A percentile compares a stretch with the other conserved stretches of the same genome.
These are phyloP conservation scores for Drusus annulatus DNA, from an alignment of 1,140 invertebrate species.

Conservation along the genomic window DNA sequence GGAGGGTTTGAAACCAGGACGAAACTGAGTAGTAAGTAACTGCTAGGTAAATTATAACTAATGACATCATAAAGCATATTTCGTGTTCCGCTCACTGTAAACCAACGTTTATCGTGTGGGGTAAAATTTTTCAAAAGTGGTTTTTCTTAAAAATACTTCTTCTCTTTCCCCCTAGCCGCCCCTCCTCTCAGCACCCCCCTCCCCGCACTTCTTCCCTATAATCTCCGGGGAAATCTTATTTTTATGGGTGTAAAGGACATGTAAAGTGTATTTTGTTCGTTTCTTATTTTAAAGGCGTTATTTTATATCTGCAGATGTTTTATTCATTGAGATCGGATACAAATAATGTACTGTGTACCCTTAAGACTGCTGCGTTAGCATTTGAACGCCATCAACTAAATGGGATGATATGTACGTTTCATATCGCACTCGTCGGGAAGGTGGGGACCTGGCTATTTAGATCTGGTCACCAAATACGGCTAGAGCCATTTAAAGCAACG, in stretches of 20 bases:
- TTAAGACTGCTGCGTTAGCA: neutral
- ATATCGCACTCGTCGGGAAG: neutral
- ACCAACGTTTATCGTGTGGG: conserved; percentile 3
- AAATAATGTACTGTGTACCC: neutral
- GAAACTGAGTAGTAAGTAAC: no score
- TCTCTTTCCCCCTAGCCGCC: neutral
- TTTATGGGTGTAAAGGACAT: conserved; percentile 22
- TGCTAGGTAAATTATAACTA: no score
- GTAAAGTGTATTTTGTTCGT: conserved; percentile 24
- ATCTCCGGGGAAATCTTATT: conserved; percentile 32
- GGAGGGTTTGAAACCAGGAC: no score
- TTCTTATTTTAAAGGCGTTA: conserved; percentile 11
- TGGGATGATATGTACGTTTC: neutral
- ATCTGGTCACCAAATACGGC: no score
- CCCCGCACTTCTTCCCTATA: neutral
- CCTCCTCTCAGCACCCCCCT: neutral
- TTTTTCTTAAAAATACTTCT: conserved; percentile 33
- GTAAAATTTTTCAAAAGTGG: conserved; percentile 20
- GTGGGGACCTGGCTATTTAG: no score
- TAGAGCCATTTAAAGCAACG: no score
- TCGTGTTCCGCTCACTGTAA: neutral
- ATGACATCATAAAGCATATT: neutral
- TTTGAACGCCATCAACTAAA: neutral
- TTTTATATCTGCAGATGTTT: neutral
- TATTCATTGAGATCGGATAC: neutral